Evolutionary conservation across 64 coral and sea anemone genomes (phyloP).

Genomic region (Pocillopora verrucosa): DNA sequence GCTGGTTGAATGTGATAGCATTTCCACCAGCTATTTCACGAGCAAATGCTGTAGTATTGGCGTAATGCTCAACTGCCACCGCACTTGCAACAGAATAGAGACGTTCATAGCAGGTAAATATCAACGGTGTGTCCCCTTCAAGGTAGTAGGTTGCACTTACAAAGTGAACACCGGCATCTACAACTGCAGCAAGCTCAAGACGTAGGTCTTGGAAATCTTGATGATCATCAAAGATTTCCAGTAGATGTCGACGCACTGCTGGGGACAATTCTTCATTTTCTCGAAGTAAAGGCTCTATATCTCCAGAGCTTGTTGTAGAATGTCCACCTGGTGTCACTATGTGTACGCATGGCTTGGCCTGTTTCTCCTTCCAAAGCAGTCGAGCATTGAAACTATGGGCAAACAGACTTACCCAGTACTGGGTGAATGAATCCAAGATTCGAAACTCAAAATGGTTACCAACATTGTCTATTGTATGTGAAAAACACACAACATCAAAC

Average conservation of each 20-base stretch:
- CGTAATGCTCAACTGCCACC: conserved; percentile 63
- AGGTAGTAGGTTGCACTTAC: conserved; percentile 46
- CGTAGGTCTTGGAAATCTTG: conserved; percentile 50
- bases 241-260: conserved; percentile 20
- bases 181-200: conserved; percentile 41
- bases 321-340: conserved; percentile 44
- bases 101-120: conserved; percentile 33
- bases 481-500: conserved; percentile 53
- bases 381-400: no score
- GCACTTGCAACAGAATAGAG: conserved; percentile 24
- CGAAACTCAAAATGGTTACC: conserved; percentile 42
- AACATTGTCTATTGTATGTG: conserved; percentile 47
- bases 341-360: conserved; percentile 12
- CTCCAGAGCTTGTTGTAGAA: conserved; percentile 24
- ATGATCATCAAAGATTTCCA: conserved; percentile 59
- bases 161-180: conserved; percentile 57
- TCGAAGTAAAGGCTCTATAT: conserved; percentile 13
- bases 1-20: conserved; percentile 57
- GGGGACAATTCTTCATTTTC: conserved; percentile 32
- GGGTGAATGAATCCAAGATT: no score
- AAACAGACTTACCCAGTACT: no score
- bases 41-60: conserved; percentile 73
- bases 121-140: conserved; percentile 20
- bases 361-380: conserved; percentile 56
- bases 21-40: conserved; percentile 61